Evolutionary conservation across 2,113 vertebrate genomes (phyloP), one percentile per base, ranked within the genome.

Genomic region (Agelaius tricolor): DNA sequence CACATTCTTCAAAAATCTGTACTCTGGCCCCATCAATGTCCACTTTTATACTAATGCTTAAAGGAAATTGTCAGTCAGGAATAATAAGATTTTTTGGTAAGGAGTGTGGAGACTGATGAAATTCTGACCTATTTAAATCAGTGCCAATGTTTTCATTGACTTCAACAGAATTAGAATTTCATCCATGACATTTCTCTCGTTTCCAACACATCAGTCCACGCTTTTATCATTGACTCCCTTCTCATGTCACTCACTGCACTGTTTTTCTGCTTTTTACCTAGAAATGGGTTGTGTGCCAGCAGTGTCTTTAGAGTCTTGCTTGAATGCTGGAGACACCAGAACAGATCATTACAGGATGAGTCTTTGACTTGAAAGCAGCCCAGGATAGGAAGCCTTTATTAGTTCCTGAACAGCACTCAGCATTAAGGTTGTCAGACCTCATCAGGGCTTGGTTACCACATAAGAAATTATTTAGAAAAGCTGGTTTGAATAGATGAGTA

Each of bases 81-180:
- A 74, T 73, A 87, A 74, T 17, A 72, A 85, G 41, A 72, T 72
- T 68, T 26, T 75, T 43, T 73, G 13, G 16, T 69, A 85, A 89
- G 52, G 52, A 87, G 47, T 49, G 22, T 3, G 3, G 31, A 62
- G 26, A 46, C 43, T 66, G 62, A 82, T 43, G 9, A 84, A 89
- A 91, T 76, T 68, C 81, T 79, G 54, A 49, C 77, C 57, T 63
- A 77, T 90, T 90, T 90, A 92, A 92, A 76, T 75, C 73, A 84
- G 30, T 58, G 44, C 11, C 49, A 83, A 73, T 33, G n/a, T 13
- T 79, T 93, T 87, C 41, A 62, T 87, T 94, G 84, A 61, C 52
- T 87, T 91, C 62, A 91, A 41, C 62, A 85, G 37, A 72, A 77
- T 68, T 49, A 93, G 54, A 95, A 85, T 85, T 94, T 87, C 78